Evolutionary conservation across 2,888 invertebrate genomes (phyloP).

Genomic region (Aromia moschata): DNA sequence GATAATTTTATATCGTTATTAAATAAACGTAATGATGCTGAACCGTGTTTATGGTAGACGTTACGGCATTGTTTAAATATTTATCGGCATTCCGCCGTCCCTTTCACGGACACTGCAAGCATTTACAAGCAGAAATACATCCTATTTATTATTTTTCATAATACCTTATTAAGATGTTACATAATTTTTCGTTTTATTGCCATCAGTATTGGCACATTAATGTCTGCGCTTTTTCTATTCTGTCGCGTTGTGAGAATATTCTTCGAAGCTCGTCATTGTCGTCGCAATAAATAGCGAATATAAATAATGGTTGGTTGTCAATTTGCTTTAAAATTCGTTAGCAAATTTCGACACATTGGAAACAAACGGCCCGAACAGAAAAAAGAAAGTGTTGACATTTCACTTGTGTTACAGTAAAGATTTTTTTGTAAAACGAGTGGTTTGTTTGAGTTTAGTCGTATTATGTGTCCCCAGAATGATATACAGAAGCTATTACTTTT

Average conservation of each 20-base stretch:
- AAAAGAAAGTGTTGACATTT: too few species aligned
- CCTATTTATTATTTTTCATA: conserved; percentile 21
- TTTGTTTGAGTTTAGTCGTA: too few species aligned
- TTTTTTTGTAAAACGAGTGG: too few species aligned
- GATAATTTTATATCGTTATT: conserved; percentile 26
- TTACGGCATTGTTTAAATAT: conserved; percentile 28
- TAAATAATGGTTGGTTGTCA: background rate
- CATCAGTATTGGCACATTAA: background rate
- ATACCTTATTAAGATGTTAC: conserved; percentile 19
- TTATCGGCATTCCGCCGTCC: conserved; percentile 24
- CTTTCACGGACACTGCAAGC: conserved; percentile 23
- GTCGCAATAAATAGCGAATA: background rate
- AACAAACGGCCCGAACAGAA: too few species aligned
- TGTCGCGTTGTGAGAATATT: background rate
- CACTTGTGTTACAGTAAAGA: too few species aligned
- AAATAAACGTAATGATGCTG: conserved; percentile 32
- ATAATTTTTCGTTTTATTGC: conserved; percentile 11
- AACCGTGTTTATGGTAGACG: conserved; percentile 27
- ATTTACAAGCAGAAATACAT: conserved; percentile 18
- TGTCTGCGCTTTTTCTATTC: background rate
- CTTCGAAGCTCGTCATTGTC: background rate
- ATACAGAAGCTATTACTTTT: too few species aligned
- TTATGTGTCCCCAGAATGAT: too few species aligned
- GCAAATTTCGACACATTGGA: too few species aligned
- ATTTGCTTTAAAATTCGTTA: too few species aligned